phyloP scores from a whole-genome alignment of 2,113 vertebrate genomes.

The Tychaedon coryphoeus region DNA sequence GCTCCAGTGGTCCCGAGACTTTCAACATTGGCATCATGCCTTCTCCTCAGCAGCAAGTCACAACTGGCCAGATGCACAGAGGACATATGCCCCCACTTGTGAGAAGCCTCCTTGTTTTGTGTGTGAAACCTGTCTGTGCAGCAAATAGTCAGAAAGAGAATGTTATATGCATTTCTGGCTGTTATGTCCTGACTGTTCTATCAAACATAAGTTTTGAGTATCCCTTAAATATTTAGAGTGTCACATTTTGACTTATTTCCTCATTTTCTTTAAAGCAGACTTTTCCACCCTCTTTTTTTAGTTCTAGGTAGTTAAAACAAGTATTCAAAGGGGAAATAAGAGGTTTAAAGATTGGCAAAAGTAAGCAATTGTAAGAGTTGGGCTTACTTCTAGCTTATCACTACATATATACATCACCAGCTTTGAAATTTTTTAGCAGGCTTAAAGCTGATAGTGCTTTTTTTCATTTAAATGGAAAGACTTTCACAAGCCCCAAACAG shows the following conservation, averaged over 20 bases:
- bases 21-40: constrained; percentile 96
- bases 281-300: not conserved
- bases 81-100: constrained; percentile 98
- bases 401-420: not conserved
- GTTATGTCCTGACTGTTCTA: not conserved
- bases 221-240: not conserved
- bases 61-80: constrained; percentile 95
- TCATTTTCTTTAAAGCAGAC: not conserved
- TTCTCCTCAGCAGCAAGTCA: constrained; percentile 93
- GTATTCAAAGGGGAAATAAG: not conserved
- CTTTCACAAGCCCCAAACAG: not conserved
- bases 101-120: constrained; percentile 49
- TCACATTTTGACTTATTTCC: not conserved
- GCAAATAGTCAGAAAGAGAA: not conserved
- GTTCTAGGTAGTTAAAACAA: not conserved
- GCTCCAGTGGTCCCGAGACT: constrained; percentile 90
- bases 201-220: not conserved
- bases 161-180: accelerated
- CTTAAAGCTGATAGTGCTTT: not conserved
- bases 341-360: not conserved
- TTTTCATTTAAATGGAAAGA: not conserved
- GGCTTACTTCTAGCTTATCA: not conserved
- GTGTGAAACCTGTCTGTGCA: not conserved
- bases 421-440: not conserved
- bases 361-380: not conserved